Evolutionary conservation across 2,113 vertebrate genomes (phyloP), one percentile per base, ranked within the genome.

Genomic region (Helogale parvula): DNA sequence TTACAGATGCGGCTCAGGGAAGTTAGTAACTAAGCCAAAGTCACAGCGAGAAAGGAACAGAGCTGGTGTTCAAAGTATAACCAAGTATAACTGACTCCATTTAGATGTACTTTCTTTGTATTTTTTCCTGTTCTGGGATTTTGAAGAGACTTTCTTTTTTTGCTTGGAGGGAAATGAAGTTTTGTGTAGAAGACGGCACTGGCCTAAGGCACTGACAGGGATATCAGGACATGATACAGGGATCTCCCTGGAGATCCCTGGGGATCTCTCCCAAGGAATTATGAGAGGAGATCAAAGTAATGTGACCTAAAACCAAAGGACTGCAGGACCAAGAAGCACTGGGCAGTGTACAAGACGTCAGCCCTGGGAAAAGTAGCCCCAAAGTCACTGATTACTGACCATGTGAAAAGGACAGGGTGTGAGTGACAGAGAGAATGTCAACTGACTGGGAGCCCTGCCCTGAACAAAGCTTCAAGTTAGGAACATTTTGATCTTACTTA

Each of bases 381-480:
- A 25, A 60, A n/a, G 74, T 33, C n/a, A 71, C 45, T 45, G 88
- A 86, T 69, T 11, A 47, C 35, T 57, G 41, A 87, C 14, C 76
- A 1, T 1, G 21, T 76, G 71, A 93, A 35, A 27, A 19, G 54
- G 50, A 13, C 0, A 45, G 76, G 47, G 19, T 25, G 2, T 69
- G 21, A 72, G 45, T 38, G 27, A 68, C 52, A 93, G 4, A 47
- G 33, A 85, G 27, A 86, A 60, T 17, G 0, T 10, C n/a, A 65
- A 35, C 9, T 47, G 33, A 52, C 31, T 65, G 14, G 21, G 66
- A 82, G 31, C 19, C 4, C 66, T 41, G 33, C 35, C 63, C 72
- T 88, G 60, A 90, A 87, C 80, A 88, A 93, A 94, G 25, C n/a
- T 80, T 80, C 83, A 72, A 74, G 60, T 57, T 35, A 96, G 35